Base-by-base conservation (phyloP, 2,797 vertebrate genomes). In the Chaunax sp. region DNA sequence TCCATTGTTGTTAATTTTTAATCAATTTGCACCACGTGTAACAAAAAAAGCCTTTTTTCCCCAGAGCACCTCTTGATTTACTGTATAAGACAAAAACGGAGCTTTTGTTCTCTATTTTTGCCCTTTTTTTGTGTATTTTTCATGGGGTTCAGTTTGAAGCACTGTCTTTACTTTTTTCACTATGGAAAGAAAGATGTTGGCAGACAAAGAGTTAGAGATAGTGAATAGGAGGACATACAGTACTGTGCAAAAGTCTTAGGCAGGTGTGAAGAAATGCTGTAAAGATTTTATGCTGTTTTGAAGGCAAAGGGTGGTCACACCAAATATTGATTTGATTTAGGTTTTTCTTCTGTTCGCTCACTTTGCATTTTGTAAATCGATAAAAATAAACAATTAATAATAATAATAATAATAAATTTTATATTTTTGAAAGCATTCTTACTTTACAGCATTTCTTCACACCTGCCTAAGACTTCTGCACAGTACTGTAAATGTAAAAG, bases 221-320 rank as follows among this genome's bases (percentile, higher is more conserved):
- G n/a, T n/a, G n/a, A n/a, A n/a, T n/a, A n/a, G n/a, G n/a, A n/a
- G n/a, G n/a, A n/a, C n/a, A n/a, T n/a, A n/a, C n/a, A n/a, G n/a
- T n/a, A n/a, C n/a, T n/a, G n/a, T n/a, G n/a, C n/a, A n/a, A n/a
- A n/a, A n/a, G n/a, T n/a, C n/a, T n/a, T 7, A 16, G 22, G 50
- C 2, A 20, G 20, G 22, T n/a, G n/a, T n/a, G n/a, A 20, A 65
- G 11, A 52, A 19, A 44, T 22, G 6, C 10, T 49, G 4, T 22
- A 41, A 47, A 6, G 25, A 8, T 4, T n/a, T n/a, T n/a, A 4
- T 71, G 37, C 40, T 41, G 37, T 2, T 59, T 65, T 68, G 63
- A 74, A 63, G 47, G 38, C 63, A 59, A 70, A 76, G 28, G 47
- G 65, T 69, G 45, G 49, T 64, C 67, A 47, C 40, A 59, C 46